Conservation (phyloP, 1,140 invertebrate genomes). For the Yoshiicerus persimilis region DNA sequence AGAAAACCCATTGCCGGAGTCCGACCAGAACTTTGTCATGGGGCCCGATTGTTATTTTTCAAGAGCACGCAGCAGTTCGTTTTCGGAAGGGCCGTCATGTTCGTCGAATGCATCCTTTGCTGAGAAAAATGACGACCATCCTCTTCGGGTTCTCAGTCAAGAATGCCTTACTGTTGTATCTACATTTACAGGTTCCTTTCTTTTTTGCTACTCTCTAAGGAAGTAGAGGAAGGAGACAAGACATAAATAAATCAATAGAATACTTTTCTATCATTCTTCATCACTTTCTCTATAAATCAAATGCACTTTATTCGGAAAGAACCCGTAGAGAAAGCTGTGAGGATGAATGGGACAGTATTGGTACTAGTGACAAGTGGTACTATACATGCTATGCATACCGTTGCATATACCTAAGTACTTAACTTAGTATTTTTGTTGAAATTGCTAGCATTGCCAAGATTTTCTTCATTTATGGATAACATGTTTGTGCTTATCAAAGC, state of each 20-base stretch:
- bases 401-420: background rate
- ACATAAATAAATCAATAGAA: background rate
- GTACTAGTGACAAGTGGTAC: background rate
- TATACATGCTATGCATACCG: background rate
- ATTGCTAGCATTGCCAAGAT: background rate
- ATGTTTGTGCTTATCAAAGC: background rate
- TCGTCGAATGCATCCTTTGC: background rate
- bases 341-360: background rate
- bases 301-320: background rate
- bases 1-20: constrained; percentile 71
- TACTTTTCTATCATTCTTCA: background rate
- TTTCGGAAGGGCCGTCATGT: constrained; percentile 35
- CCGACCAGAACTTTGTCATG: constrained; percentile 61
- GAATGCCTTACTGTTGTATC: constrained; percentile 87
- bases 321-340: background rate
- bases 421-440: background rate
- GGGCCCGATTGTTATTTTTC: constrained; percentile 26
- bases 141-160: constrained; percentile 80
- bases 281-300: constrained; percentile 1
- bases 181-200: constrained; percentile 68
- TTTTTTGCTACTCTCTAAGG: background rate
- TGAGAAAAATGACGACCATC: constrained; percentile 65
- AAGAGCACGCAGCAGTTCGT: constrained; percentile 30
- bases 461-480: background rate
- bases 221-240: background rate